Conservation (phyloP, 2,797 vertebrate genomes). For the Petrocephalus sullivani region DNA sequence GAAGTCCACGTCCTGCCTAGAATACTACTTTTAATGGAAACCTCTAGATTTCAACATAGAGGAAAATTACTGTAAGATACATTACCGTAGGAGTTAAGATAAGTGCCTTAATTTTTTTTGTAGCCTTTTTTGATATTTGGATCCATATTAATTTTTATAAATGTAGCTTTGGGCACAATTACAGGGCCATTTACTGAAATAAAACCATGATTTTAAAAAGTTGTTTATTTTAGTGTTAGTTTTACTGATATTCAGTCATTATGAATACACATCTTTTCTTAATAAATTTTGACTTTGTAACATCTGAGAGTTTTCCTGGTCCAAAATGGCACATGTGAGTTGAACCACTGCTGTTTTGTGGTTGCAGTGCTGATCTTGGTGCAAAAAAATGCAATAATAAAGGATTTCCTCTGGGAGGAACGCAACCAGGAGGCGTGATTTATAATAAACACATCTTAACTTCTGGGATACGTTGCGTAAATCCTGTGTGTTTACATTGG, state of each 20-base stretch:
- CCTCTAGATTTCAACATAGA: background rate
- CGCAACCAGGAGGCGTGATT: background rate
- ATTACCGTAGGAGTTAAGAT: background rate
- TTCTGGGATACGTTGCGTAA: constrained; percentile 16
- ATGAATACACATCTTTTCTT: background rate
- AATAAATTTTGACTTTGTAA: constrained; percentile 9
- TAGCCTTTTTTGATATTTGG: background rate
- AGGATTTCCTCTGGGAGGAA: constrained; percentile 21
- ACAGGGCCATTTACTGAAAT: background rate
- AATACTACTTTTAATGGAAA: background rate
- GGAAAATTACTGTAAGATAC: background rate
- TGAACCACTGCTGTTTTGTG: background rate
- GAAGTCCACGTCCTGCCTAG: background rate
- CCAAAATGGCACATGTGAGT: background rate
- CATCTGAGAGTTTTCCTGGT: background rate
- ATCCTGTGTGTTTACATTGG: constrained; percentile 20
- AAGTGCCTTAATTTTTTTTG: background rate
- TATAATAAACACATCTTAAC: constrained; percentile 28
- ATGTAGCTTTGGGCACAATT: background rate
- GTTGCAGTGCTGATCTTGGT: background rate
- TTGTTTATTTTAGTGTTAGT: background rate
- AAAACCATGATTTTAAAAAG: background rate
- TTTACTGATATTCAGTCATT: background rate
- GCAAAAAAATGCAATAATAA: background rate
- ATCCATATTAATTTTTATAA: background rate